Evolutionary conservation across 2,113 vertebrate genomes (phyloP), one percentile per base, ranked within the genome.

Genomic region (Carettochelys insculpta): DNA sequence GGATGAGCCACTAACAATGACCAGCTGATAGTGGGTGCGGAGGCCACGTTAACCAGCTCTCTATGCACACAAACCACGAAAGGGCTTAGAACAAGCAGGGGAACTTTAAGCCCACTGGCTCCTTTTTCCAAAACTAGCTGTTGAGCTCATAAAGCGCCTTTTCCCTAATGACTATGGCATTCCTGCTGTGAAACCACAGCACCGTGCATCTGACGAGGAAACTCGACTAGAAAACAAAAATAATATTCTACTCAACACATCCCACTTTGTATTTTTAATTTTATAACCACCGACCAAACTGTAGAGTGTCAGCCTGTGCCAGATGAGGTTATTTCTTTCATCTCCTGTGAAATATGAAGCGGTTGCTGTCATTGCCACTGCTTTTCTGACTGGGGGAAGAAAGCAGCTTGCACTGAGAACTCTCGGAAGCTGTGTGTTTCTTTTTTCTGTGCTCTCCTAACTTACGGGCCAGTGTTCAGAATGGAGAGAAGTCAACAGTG

Each of bases 81-180:
- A n/a, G 34, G 77, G 76, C 84, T 81, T 79, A 52, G 52, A 43
- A 68, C 48, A 56, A 86, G 27, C 84, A 65, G 34, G 31, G 84
- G 56, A 61, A 45, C 51, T 13, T 43, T 56, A 89, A 65, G 50
- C 17, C 65, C 86, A 51, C 6, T 1, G 1, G 61, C 61, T 71
- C 83, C 20, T 25, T 41, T 83, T 45, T n/a, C 68, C 73, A 0
- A 0, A 51, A 48, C 79, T 52, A 5, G 48, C 4, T 0, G 0
- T 43, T 20, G 34, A 65, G 75, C 41, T 83, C 20, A 0, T 2
- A 52, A 89, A 41, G 52, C 61, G 50, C 52, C 11, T 19, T 84
- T 86, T 50, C 0, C 0, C 56, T 90, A 2, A 0, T 1, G 19
- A 2, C 24, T 0, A 54, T 4, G 0, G 20, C 2, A 0, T 45